Conservation (phyloP, 2,113 vertebrate genomes). For the Eudorcas thomsonii region DNA sequence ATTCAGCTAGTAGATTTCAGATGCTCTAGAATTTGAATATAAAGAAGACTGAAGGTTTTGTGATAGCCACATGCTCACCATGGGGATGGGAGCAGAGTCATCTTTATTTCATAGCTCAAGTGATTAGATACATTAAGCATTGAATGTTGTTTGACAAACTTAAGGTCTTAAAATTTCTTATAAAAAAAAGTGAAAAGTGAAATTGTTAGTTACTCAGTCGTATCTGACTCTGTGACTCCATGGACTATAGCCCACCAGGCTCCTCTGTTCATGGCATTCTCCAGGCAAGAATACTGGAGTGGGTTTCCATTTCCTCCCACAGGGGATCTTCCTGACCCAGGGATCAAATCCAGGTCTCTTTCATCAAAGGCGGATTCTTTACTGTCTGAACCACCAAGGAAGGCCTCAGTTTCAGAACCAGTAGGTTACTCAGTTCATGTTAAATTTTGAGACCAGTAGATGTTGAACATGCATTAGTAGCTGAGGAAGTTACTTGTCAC, state of each 20-base stretch:
- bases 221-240: not conserved
- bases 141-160: not conserved
- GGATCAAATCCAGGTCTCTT: not conserved
- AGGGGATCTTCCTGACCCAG: not conserved
- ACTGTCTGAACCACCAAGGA: not conserved
- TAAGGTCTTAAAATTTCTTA: not conserved
- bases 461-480: not conserved
- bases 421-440: not conserved
- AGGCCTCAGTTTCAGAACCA: not conserved
- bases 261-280: not conserved
- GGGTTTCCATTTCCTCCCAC: not conserved
- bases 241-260: not conserved
- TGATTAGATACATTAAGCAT: not conserved
- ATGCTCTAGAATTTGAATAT: not conserved
- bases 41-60: accelerated
- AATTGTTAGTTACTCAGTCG: not conserved
- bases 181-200: not conserved
- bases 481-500: not conserved
- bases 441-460: not conserved
- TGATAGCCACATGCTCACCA: not conserved
- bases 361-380: not conserved
- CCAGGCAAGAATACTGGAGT: not conserved
- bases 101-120: not conserved
- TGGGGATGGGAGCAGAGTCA: not conserved
- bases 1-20: not conserved